Percentiles rank a stretch among this genome's conserved stretches.
Conservation (phyloP, 2,888 invertebrate genomes). For the Hedychridium roseum region DNA sequence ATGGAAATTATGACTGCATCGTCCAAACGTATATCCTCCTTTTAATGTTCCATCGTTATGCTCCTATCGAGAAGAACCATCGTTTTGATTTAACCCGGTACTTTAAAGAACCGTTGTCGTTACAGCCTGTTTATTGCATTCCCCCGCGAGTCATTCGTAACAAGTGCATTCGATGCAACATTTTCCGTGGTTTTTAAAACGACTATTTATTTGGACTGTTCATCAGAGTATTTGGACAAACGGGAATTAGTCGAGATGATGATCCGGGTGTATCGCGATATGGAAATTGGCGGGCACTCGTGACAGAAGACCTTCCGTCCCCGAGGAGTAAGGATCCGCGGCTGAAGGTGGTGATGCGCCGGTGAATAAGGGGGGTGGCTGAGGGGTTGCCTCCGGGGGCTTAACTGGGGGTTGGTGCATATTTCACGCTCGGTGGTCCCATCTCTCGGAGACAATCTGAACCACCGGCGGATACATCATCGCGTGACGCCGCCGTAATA, state of each 20-base stretch:
- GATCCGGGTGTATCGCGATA: too few species aligned
- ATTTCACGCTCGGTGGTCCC: slow-evolving; percentile 64
- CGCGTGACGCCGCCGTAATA: slow-evolving; percentile 63
- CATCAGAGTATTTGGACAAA: too few species aligned
- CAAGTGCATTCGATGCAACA: too few species aligned
- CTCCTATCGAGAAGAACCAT: slow-evolving; percentile 12
- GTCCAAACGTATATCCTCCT: slow-evolving; percentile 14
- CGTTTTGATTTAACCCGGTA: slow-evolving; percentile 34
- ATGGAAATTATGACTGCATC: slow-evolving; percentile 44
- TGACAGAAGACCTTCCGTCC: too few species aligned
- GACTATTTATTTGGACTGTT: too few species aligned
- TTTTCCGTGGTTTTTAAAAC: too few species aligned
- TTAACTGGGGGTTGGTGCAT: slow-evolving; percentile 59
- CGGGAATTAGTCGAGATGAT: too few species aligned
- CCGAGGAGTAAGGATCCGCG: too few species aligned
- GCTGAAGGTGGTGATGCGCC: slow-evolving; percentile 54
- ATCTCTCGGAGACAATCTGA: slow-evolving; percentile 64
- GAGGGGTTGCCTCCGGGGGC: slow-evolving; percentile 47
- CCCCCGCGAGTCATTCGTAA: too few species aligned
- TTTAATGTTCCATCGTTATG: slow-evolving; percentile 25
- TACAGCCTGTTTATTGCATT: too few species aligned
- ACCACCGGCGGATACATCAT: slow-evolving; percentile 62
- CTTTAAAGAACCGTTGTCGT: too few species aligned
- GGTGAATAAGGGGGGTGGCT: slow-evolving; percentile 51
- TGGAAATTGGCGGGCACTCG: too few species aligned